Evolutionary conservation across 2,888 invertebrate species (phyloP).

Genomic region (Sminthurinus aureus): DNA sequence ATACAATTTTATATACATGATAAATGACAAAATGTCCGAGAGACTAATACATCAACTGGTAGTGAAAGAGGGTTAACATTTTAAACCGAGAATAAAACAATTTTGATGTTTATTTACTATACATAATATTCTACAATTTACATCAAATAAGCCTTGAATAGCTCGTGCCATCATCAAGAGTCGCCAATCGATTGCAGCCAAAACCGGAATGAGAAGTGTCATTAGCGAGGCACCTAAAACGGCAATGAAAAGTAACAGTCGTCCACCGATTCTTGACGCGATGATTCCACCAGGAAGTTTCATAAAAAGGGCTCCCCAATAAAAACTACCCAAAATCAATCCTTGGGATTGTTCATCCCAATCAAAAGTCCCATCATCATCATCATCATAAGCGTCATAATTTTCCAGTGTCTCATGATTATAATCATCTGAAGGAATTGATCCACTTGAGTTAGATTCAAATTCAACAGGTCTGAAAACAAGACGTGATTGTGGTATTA

Average conservation of each 20-base stretch:
- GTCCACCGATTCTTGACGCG: slow-evolving; percentile 76
- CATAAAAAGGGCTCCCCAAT: slow-evolving; percentile 63
- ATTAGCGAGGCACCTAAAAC: slow-evolving; percentile 82
- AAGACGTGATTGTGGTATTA: too few relatives aligned
- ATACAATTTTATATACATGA: background rate
- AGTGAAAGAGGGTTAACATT: background rate
- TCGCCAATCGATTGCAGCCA: slow-evolving; percentile 72
- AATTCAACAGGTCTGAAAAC: too few relatives aligned
- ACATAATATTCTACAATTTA: slow-evolving; percentile 60
- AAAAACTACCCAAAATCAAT: slow-evolving; percentile 62
- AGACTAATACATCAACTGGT: slow-evolving; percentile 19
- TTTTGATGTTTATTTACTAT: background rate
- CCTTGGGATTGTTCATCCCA: slow-evolving; percentile 61
- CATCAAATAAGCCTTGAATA: slow-evolving; percentile 84
- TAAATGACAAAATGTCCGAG: slow-evolving; percentile 18
- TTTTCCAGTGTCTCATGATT: too few relatives aligned
- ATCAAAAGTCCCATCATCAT: slow-evolving; percentile 43
- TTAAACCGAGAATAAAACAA: background rate
- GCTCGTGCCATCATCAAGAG: slow-evolving; percentile 78
- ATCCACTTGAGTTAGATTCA: too few relatives aligned
- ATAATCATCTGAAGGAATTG: too few relatives aligned
- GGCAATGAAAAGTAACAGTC: slow-evolving; percentile 82
- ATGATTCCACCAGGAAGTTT: slow-evolving; percentile 47
- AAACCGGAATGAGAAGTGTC: slow-evolving; percentile 82
- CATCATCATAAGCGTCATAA: too few relatives aligned